A percentile compares a stretch with the other conserved stretches of the same genome.
Conservation (phyloP, 2,888 invertebrate species). For the Iselma pallidipennis region DNA sequence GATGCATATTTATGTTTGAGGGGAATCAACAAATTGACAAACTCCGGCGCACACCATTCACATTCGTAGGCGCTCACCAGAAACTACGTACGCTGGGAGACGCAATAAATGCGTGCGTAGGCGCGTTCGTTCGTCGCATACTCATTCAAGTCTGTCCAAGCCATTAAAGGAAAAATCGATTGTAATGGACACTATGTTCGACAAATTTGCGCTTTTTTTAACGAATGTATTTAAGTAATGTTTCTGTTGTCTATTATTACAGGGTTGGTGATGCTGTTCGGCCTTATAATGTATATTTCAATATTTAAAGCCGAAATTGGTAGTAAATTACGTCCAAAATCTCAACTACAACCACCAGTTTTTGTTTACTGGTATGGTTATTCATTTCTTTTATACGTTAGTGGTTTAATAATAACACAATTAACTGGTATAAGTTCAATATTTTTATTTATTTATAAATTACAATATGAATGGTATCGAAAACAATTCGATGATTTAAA, state of each 20-base stretch:
- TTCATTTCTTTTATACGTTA: slow-evolving; percentile 83
- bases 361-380: slow-evolving; percentile 88
- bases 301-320: slow-evolving; percentile 90
- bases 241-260: slow-evolving; percentile 47
- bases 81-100: too few species aligned
- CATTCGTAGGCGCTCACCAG: too few species aligned
- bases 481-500: slow-evolving; percentile 57
- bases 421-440: slow-evolving; percentile 85
- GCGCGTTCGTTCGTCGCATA: too few species aligned
- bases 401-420: slow-evolving; percentile 83
- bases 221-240: too few species aligned
- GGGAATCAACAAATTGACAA: too few species aligned
- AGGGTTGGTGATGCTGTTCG: slow-evolving; percentile 89
- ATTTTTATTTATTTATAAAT: slow-evolving; percentile 83
- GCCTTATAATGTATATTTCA: slow-evolving; percentile 91
- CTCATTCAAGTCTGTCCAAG: too few species aligned
- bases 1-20: too few species aligned
- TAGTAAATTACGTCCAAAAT: slow-evolving; percentile 80
- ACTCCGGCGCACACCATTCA: too few species aligned
- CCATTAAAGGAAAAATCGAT: too few species aligned
- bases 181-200: too few species aligned
- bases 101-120: too few species aligned
- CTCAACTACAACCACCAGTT: slow-evolving; percentile 74
- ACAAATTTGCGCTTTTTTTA: too few species aligned
- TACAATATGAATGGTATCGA: slow-evolving; percentile 62